Conservation (phyloP, 2,888 invertebrate genomes). For the Drosophila buzzatii region DNA sequence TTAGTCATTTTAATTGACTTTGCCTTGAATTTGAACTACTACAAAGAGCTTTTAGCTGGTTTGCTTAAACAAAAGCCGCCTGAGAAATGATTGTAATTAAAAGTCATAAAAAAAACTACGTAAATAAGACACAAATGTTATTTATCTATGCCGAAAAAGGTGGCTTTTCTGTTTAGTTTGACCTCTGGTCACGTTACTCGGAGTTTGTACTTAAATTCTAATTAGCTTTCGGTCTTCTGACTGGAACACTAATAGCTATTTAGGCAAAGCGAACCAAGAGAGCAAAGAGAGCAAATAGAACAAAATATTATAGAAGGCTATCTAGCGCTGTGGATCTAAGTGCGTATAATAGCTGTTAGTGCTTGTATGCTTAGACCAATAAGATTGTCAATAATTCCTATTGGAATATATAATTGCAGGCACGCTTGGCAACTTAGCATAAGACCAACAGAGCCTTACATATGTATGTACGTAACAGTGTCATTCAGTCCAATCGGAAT, state of each 20-base stretch:
- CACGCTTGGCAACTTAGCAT: neutral
- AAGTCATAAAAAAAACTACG: constrained; percentile 60
- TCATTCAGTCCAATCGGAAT: neutral
- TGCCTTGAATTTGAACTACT: constrained; percentile 74
- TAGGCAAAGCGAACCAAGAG: neutral
- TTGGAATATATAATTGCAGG: neutral
- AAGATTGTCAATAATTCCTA: neutral
- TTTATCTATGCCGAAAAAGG: constrained; percentile 49
- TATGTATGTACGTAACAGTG: neutral
- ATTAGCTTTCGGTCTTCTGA: constrained; percentile 18
- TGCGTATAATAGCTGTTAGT: neutral
- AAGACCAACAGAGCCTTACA: neutral
- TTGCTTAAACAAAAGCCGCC: constrained; percentile 35
- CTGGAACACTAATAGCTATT: neutral
- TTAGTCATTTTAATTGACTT: constrained; percentile 64
- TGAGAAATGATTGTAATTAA: constrained; percentile 77
- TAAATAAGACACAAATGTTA: constrained; percentile 52
- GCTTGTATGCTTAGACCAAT: neutral
- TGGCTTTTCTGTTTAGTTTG: constrained; percentile 15
- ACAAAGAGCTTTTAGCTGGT: constrained; percentile 64
- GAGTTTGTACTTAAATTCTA: constrained; percentile 10
- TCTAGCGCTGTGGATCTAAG: neutral
- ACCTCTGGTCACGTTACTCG: constrained; percentile 36
- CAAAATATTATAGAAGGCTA: neutral
- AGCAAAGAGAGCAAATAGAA: neutral